Base-by-base conservation (phyloP, 2,797 vertebrate genomes). In the Pangasius djambal region DNA sequence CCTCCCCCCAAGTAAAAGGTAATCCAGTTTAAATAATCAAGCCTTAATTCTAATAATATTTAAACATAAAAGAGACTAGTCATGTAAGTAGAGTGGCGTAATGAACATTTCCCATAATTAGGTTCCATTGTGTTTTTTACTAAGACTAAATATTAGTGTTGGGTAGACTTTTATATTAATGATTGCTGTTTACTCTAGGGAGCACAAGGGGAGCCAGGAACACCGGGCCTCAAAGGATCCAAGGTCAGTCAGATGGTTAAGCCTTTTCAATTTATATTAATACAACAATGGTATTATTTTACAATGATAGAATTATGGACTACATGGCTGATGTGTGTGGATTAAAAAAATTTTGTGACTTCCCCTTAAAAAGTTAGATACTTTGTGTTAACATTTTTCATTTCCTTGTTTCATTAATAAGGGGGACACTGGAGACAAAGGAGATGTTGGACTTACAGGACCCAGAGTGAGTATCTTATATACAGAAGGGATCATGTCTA, bases 341-440 rank as follows among this genome's bases (percentile, higher is more conserved):
- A 34, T 72, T 86, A 37, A 5, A n/a, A n/a, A n/a, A n/a, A n/a
- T n/a, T n/a, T n/a, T n/a, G n/a, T n/a, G n/a, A n/a, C n/a, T n/a
- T n/a, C n/a, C n/a, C n/a, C n/a, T 67, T 75, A 84, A 87, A 88
- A 34, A 4, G 57, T n/a, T 37, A 61, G 20, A 25, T 59, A 70
- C 57, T 25, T 15, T 85, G 0, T 50, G 16, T 40, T 69, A 37
- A 31, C 3, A 28, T 70, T 86, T 67, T 72, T 40, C n/a, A 20
- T 57, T 4, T 59, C 10, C 25, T 48, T 87, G 8, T 87, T 85
- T 40, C 50, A 92, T 84, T 93, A 92, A 88, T 83, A 83, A 99
- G 98, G 98, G 98, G 63, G 98, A 99, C 89, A 92, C 88, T 93
- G 99, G 99, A 92, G 97, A 97, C 91, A 97, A 96, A 94, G 99